These are phyloP conservation scores for Smithornis capensis DNA, from an alignment of 2,113 vertebrate genomes.

Conservation along the genomic window DNA sequence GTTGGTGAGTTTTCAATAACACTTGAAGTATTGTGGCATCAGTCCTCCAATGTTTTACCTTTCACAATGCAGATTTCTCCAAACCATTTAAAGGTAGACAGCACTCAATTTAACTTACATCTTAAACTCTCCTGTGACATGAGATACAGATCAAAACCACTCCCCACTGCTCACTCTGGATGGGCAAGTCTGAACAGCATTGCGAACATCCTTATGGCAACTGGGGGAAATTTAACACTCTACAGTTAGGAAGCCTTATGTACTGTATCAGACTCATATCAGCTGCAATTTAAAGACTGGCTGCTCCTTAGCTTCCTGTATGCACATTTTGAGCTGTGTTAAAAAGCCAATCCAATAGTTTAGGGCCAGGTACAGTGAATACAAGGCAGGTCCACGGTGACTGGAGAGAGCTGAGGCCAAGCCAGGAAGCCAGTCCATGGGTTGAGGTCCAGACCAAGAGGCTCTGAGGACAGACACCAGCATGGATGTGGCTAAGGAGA, in stretches of 20 bases:
- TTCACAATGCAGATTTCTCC: background rate
- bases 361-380: background rate
- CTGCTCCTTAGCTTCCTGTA: background rate
- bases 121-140: background rate
- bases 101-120: background rate
- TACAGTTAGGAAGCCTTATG: background rate
- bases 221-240: background rate
- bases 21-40: background rate
- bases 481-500: background rate
- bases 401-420: background rate
- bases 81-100: background rate
- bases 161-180: fast-evolving
- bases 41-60: background rate
- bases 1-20: background rate
- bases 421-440: background rate
- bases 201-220: background rate
- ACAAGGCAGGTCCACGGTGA: background rate
- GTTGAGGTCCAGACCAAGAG: background rate
- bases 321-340: background rate
- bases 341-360: background rate
- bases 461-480: background rate
- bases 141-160: background rate
- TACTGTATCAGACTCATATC: background rate
- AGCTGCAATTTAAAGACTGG: background rate
- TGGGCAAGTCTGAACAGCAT: background rate